Evolutionary conservation across 2,113 vertebrate genomes (phyloP), one percentile per base, ranked within the genome.

Genomic region (Hystrix brachyura): DNA sequence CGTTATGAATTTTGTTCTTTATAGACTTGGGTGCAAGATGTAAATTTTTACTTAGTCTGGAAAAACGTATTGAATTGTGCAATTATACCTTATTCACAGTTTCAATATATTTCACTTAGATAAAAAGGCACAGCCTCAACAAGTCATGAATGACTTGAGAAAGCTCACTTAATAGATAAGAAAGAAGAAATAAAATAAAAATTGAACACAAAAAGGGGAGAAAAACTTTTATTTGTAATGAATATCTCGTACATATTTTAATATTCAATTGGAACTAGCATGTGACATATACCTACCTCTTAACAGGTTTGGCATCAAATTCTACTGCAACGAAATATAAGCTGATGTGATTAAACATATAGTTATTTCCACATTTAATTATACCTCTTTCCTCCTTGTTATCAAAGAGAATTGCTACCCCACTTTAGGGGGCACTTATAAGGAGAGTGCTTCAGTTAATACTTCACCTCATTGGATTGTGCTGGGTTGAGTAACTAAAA

Each of bases 401-500:
- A 94, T 94, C 85, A 13, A 87, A 79, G 34, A 89, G 13, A 67
- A 80, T 79, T 74, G 7, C 18, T 81, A 46, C 0, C 25, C 32
- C 15, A 46, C 38, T 95, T 95, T 94, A 94, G 80, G n/a, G 25
- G 27, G 4, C 43, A 90, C 67, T 96, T 91, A 83, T 85, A 96
- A 96, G 38, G 38, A 38, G 38, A 59, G 10, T 48, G 7, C 64
- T 97, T 84, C 46, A 55, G 21, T 93, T 82, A 88, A 48, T 29
- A 87, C 19, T 86, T 91, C 10, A 60, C 43, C 43, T 91, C 18
- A 71, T 0, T 94, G 38, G 25, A 55, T 96, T 79, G 14, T 82
- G 59, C 84, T 48, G 43, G 12, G 53, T 51, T 94, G 72, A 95
- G 91, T 91, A 97, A 96, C 93, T 92, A 83, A 95, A 93, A 93